Percentiles rank a stretch among this genome's conserved stretches.
These are phyloP conservation scores for Grallaria varia DNA, from an alignment of 2,113 vertebrate genomes.

Conservation along the genomic window DNA sequence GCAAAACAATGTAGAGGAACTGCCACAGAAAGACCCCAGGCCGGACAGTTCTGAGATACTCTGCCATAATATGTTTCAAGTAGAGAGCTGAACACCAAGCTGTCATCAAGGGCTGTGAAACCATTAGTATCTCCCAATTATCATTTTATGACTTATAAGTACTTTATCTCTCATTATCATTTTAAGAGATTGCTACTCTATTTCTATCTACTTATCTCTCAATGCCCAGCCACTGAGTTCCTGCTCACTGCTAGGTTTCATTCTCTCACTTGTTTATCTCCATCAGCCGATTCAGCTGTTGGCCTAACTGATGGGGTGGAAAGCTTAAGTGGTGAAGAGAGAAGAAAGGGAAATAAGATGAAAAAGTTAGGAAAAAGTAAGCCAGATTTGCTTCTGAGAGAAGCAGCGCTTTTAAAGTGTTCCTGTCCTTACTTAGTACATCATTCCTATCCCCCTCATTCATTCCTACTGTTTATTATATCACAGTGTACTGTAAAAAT, in stretches of 20 bases:
- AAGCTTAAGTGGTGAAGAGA: neutral
- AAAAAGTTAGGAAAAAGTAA: neutral
- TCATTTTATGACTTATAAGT: neutral
- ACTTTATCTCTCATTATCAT: neutral
- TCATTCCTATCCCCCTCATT: neutral
- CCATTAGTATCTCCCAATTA: neutral
- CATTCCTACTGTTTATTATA: neutral
- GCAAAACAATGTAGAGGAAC: neutral
- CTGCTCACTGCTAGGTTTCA: neutral
- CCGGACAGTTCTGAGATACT: neutral
- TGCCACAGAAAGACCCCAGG: neutral
- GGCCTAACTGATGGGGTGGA: neutral
- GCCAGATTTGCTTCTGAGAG: neutral
- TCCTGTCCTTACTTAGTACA: neutral
- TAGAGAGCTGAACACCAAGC: neutral
- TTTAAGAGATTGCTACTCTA: neutral
- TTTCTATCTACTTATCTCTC: neutral
- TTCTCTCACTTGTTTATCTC: neutral
- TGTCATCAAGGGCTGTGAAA: neutral
- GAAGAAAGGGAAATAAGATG: neutral
- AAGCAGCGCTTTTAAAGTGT: neutral
- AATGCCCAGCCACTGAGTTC: neutral
- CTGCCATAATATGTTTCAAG: neutral
- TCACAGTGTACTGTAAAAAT: neutral
- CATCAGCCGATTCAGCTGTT: neutral